These are phyloP conservation scores for Horisme vitalbata DNA, from an alignment of 2,888 invertebrate genomes.

Conservation along the genomic window DNA sequence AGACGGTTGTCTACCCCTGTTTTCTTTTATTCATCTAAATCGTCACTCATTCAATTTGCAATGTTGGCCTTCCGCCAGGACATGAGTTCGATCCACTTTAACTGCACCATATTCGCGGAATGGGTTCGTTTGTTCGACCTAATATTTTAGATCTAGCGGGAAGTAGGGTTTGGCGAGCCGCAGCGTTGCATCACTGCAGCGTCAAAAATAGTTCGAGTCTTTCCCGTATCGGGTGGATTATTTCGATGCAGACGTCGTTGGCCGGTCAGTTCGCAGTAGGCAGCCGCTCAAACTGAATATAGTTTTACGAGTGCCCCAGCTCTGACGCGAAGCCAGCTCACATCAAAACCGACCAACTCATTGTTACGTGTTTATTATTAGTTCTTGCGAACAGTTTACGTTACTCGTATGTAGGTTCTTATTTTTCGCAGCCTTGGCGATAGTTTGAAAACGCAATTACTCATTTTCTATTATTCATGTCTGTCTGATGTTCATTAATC, in stretches of 20 bases:
- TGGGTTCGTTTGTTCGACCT: conserved; percentile 46
- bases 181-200: conserved; percentile 31
- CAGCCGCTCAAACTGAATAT: conserved; percentile 64
- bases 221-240: conserved; percentile 25
- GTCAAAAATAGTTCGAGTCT: conserved; percentile 34
- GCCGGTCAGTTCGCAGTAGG: conserved; percentile 33
- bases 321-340: conserved; percentile 64
- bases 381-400: conserved; percentile 64
- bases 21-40: conserved; percentile 66
- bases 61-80: conserved; percentile 75
- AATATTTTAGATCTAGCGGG: conserved; percentile 19
- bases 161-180: conserved; percentile 12
- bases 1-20: conserved; percentile 70
- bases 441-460: conserved; percentile 52
- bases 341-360: conserved; percentile 67
- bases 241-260: conserved; percentile 29
- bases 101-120: conserved; percentile 54
- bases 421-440: conserved; percentile 66
- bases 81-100: conserved; percentile 61
- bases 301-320: conserved; percentile 72
- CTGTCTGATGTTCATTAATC: conserved; percentile 37
- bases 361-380: conserved; percentile 79
- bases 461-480: conserved; percentile 41
- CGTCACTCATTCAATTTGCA: conserved; percentile 78
- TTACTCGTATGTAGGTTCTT: conserved; percentile 58